phyloP scores from a whole-genome alignment of 2,888 invertebrate genomes.

The Drosophila suboccidentalis region DNA sequence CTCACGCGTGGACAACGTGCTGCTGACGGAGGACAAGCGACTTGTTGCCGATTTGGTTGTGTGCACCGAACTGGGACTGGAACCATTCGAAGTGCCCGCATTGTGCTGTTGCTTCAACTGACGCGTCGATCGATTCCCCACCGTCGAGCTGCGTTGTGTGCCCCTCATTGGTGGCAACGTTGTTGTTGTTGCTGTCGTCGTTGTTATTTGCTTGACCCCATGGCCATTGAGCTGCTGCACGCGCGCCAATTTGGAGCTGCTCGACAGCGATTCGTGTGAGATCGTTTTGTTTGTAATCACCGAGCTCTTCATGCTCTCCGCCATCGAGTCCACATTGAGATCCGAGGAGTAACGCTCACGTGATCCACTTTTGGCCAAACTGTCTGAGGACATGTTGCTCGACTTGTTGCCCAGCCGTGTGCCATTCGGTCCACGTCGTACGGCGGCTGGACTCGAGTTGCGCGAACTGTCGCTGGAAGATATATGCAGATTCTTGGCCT shows the following conservation, averaged over 20 bases:
- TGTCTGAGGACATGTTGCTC: slow-evolving; percentile 85
- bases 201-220: slow-evolving; percentile 18
- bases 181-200: slow-evolving; percentile 1
- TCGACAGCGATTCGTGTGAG: slow-evolving; percentile 84
- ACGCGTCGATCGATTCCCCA: slow-evolving; percentile 65
- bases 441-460: slow-evolving; percentile 83
- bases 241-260: slow-evolving; percentile 71
- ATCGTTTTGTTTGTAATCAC: slow-evolving; percentile 85
- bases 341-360: slow-evolving; percentile 78
- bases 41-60: slow-evolving; percentile 85
- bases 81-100: slow-evolving; percentile 82
- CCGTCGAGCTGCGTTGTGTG: slow-evolving; percentile 54
- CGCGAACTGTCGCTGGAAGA: slow-evolving; percentile 86
- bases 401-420: slow-evolving; percentile 82
- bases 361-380: slow-evolving; percentile 74
- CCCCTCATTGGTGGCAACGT: slow-evolving; percentile 32
- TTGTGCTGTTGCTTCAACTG: slow-evolving; percentile 80
- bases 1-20: slow-evolving; percentile 84
- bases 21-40: slow-evolving; percentile 84
- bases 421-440: slow-evolving; percentile 68
- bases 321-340: slow-evolving; percentile 83
- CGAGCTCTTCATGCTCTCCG: slow-evolving; percentile 85
- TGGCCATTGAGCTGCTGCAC: slow-evolving; percentile 82
- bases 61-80: slow-evolving; percentile 84
- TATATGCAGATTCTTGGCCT: slow-evolving; percentile 80